Percentiles rank a stretch among this genome's conserved stretches.
Evolutionary conservation across 2,888 invertebrate genomes (phyloP).

Genomic region (Mythimna pallens): DNA sequence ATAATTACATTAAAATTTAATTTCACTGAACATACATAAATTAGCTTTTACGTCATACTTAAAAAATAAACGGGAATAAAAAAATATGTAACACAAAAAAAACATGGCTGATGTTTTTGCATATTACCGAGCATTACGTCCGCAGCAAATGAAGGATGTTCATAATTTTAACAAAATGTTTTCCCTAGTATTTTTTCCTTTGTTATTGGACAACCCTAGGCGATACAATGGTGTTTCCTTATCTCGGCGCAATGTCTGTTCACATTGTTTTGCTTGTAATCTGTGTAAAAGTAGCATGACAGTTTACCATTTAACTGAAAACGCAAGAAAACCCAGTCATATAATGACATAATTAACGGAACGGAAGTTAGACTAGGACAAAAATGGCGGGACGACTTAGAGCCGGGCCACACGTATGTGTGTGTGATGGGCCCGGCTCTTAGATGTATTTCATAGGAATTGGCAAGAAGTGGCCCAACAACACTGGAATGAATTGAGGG

Average conservation of each 20-base stretch:
- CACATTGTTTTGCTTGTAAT: conserved; percentile 66
- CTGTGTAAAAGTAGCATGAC: conserved; percentile 52
- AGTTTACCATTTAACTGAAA: conserved; percentile 40
- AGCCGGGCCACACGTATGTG: too few species aligned
- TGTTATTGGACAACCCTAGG: conserved; percentile 60
- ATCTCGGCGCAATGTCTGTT: conserved; percentile 67
- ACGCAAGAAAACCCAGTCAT: conserved; percentile 37
- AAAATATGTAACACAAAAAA: conserved; percentile 10
- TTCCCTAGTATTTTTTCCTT: conserved; percentile 17
- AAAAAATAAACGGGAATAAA: conserved; percentile 35
- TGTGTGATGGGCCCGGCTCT: too few species aligned
- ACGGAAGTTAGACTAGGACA: conserved; percentile 2
- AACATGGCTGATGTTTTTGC: conserved; percentile 56
- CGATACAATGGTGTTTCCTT: conserved; percentile 69
- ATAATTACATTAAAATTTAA: conserved; percentile 55
- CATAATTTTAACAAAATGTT: conserved; percentile 61
- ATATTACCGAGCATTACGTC: conserved; percentile 49
- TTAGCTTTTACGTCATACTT: conserved; percentile 43
- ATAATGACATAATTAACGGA: conserved; percentile 42
- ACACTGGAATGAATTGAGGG: too few species aligned
- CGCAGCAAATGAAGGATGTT: conserved; percentile 44
- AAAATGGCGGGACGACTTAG: too few species aligned
- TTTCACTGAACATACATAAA: conserved; percentile 55
- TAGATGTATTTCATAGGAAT: too few species aligned
- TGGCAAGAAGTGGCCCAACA: too few species aligned